Conservation (phyloP, 1,140 invertebrate species). For the Epicauta chinensis region DNA sequence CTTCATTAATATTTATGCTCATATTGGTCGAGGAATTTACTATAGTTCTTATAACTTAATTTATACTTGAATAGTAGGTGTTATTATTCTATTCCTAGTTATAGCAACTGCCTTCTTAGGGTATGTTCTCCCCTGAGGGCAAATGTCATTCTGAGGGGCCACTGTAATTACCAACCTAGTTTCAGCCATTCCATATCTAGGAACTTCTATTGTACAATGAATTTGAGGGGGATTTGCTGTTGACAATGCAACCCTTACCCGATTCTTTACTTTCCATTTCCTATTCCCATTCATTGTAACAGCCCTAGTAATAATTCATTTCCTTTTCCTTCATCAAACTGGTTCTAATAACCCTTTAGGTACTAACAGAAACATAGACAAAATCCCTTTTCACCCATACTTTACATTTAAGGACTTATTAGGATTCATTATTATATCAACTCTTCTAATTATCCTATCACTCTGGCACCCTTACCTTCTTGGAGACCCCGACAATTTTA, state of each 20-base stretch:
- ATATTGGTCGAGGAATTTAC: conserved; percentile 52
- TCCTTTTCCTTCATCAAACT: conserved; percentile 55
- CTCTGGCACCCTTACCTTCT: conserved; percentile 49
- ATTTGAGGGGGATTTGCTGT: conserved; percentile 65
- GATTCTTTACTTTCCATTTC: conserved; percentile 68
- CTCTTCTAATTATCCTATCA: conserved; percentile 25
- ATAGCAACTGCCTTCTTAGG: conserved; percentile 63
- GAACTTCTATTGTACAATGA: conserved; percentile 53
- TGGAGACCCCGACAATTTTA: conserved; percentile 63
- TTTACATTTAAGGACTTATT: conserved; percentile 54
- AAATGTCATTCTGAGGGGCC: conserved; percentile 68
- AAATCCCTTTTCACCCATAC: conserved; percentile 56
- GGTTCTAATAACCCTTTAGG: conserved; percentile 57
- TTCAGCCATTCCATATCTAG: conserved; percentile 60
- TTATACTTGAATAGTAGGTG: conserved; percentile 50
- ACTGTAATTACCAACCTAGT: conserved; percentile 67
- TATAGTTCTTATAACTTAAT: conserved; percentile 49
- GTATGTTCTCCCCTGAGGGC: conserved; percentile 62
- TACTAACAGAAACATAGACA: conserved; percentile 52
- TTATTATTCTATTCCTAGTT: conserved; percentile 52
- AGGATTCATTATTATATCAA: conserved; percentile 50
- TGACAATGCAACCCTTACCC: conserved; percentile 59
- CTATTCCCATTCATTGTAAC: conserved; percentile 60
- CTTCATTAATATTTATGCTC: conserved; percentile 49
- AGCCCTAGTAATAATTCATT: conserved; percentile 52